phyloP scores from a whole-genome alignment of 2,797 vertebrate genomes.

The Pangasius krempfi region DNA sequence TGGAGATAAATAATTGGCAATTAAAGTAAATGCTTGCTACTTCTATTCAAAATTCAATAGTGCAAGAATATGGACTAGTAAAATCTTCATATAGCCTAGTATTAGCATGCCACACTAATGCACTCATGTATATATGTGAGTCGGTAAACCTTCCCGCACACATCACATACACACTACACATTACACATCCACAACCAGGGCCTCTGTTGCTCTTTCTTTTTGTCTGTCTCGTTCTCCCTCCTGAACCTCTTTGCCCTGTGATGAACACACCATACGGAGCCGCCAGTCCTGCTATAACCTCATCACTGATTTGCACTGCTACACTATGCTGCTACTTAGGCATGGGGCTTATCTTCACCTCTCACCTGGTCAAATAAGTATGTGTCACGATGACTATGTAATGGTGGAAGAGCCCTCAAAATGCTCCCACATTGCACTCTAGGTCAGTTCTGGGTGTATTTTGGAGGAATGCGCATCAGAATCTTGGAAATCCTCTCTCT shows the following conservation, averaged over 20 bases:
- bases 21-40: conserved; percentile 11
- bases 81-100: not conserved
- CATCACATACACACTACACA: not conserved
- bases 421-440: not conserved
- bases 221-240: not conserved
- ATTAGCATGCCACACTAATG: not conserved
- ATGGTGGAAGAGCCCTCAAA: not conserved
- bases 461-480: not conserved
- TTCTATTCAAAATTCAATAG: not conserved
- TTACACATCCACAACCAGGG: not conserved
- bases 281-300: not conserved
- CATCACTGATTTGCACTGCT: not conserved
- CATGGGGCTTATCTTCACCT: not conserved
- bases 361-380: conserved; percentile 1
- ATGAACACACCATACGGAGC: not conserved
- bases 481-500: not conserved
- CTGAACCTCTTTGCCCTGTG: not conserved
- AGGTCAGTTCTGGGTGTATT: not conserved
- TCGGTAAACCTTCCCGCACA: not conserved
- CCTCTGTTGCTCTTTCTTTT: not conserved
- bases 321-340: not conserved
- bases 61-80: not conserved
- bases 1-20: conserved; percentile 43
- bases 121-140: not conserved
- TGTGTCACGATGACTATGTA: not conserved